Conservation (phyloP, 2,113 vertebrate species). For the Nymphicus hollandicus region DNA sequence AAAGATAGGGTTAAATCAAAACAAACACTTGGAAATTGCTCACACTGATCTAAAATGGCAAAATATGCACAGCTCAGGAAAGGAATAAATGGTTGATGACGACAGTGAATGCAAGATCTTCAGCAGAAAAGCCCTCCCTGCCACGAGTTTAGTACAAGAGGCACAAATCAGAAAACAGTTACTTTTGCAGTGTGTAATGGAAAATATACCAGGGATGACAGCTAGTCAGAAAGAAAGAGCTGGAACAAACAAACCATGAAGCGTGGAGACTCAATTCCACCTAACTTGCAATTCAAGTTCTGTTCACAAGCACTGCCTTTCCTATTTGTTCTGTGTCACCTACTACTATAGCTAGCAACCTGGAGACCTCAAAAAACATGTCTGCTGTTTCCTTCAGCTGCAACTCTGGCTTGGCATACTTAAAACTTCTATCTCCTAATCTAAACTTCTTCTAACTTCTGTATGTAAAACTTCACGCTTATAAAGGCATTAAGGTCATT, state of each 20-base stretch:
- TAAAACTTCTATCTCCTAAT: background rate
- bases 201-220: background rate
- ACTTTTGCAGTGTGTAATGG: background rate
- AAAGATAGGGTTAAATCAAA: background rate
- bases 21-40: background rate
- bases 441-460: background rate
- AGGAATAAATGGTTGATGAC: background rate
- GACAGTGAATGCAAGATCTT: background rate
- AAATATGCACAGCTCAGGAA: background rate
- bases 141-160: background rate
- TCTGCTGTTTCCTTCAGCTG: background rate
- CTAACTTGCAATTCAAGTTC: background rate
- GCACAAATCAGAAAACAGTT: background rate
- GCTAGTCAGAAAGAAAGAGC: background rate
- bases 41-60: background rate
- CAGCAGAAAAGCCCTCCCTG: background rate
- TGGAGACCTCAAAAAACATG: background rate
- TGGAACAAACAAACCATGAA: background rate
- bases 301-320: background rate
- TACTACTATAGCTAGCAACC: background rate
- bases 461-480: background rate
- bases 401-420: background rate
- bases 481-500: background rate
- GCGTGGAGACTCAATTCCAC: background rate
- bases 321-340: background rate